These are phyloP conservation scores for Arvicanthis niloticus DNA, from an alignment of 2,113 vertebrate species.

Conservation along the genomic window DNA sequence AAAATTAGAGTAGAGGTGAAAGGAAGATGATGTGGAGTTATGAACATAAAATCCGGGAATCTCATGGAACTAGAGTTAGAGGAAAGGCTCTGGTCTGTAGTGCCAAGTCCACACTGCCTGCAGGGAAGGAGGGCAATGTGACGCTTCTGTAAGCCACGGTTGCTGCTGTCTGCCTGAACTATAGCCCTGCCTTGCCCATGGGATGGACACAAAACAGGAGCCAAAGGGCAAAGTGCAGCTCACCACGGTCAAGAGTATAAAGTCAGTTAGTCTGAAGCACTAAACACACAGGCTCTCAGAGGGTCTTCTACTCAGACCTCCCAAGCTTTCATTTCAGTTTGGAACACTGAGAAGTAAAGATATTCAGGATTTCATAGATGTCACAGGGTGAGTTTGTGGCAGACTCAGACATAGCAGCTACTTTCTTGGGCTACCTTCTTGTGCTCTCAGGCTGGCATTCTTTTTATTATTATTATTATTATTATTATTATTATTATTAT, in stretches of 20 bases:
- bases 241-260: not conserved
- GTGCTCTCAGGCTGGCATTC: not conserved
- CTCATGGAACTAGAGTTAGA: not conserved
- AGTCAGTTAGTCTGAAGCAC: not conserved
- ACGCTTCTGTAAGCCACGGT: not conserved
- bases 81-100: not conserved
- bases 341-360: not conserved
- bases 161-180: not conserved
- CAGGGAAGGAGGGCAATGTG: not conserved
- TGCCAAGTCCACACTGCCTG: not conserved
- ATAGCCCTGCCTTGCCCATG: not conserved
- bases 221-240: not conserved
- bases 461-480: too few species aligned
- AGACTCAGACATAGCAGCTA: not conserved
- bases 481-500: too few species aligned
- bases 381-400: not conserved
- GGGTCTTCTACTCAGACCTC: not conserved
- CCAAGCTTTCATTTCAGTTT: not conserved
- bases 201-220: not conserved
- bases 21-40: not conserved
- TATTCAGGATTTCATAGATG: not conserved
- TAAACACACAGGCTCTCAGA: not conserved
- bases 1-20: not conserved
- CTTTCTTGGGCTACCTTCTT: not conserved
- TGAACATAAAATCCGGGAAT: not conserved